phyloP scores from a whole-genome alignment of 2,113 vertebrate species.

The Aythya baeri region DNA sequence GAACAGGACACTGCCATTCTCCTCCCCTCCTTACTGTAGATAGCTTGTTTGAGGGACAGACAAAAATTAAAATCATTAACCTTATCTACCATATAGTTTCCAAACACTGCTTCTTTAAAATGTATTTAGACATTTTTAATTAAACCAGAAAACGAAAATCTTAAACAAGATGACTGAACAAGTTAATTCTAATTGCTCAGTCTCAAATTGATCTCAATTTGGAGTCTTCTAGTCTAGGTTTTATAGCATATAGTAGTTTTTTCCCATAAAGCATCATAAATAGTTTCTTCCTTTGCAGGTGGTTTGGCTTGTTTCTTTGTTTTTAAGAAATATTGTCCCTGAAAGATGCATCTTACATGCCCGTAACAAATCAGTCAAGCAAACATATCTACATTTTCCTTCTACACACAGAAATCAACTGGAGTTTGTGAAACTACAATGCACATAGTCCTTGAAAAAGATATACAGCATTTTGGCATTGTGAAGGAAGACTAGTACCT shows the following conservation, averaged over 20 bases:
- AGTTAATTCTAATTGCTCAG: neutral
- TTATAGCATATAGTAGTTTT: neutral
- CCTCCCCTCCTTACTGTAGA: neutral
- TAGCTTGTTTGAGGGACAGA: neutral
- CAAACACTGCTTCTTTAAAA: neutral
- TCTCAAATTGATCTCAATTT: neutral
- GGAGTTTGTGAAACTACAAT: neutral
- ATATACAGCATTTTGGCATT: rapidly evolving
- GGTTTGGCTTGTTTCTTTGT: neutral
- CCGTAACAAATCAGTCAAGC: neutral
- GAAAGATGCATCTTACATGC: neutral
- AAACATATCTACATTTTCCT: neutral
- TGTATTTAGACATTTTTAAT: neutral
- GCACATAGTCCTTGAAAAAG: neutral
- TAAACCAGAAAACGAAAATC: neutral
- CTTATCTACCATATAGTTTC: neutral
- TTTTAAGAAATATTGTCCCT: neutral
- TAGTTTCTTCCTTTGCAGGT: neutral
- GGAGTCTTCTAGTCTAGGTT: neutral
- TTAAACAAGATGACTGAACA: neutral
- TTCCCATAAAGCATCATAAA: neutral
- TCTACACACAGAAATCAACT: neutral
- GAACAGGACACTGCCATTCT: neutral
- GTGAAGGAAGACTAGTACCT: neutral
- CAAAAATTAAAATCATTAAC: neutral